A percentile compares a stretch with the other conserved stretches of the same genome.
Evolutionary conservation across 2,888 invertebrate genomes (phyloP).

Genomic region (Melolontha melolontha): DNA sequence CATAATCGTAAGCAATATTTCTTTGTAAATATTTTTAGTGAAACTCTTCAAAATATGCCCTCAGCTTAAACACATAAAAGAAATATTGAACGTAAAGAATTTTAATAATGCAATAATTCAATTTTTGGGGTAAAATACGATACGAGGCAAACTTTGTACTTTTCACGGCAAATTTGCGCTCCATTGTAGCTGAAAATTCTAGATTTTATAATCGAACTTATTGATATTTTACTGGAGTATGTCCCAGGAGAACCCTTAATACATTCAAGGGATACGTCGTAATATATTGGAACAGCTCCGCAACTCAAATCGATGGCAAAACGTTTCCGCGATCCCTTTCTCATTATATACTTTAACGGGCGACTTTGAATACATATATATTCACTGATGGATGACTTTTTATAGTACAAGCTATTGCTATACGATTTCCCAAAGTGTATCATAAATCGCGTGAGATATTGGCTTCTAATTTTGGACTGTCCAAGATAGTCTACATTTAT

Average conservation of each 20-base stretch:
- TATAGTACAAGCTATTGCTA: conserved; percentile 22
- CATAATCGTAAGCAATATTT: too few species aligned
- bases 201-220: conserved; percentile 12
- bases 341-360: conserved; percentile 12
- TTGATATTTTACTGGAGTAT: conserved; percentile 1
- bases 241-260: background rate
- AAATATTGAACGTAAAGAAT: too few species aligned
- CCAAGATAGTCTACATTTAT: conserved; percentile 16
- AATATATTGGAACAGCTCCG: conserved; percentile 17
- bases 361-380: conserved; percentile 17
- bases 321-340: background rate
- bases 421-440: conserved; percentile 30
- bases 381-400: conserved; percentile 35
- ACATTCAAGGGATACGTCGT: background rate
- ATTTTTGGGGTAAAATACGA: too few species aligned
- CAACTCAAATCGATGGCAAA: conserved; percentile 20
- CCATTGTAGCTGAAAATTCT: background rate
- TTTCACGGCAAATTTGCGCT: too few species aligned
- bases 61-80: too few species aligned
- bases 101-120: too few species aligned
- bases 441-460: conserved; percentile 32
- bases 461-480: conserved; percentile 23
- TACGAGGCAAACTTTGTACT: too few species aligned
- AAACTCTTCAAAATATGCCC: too few species aligned
- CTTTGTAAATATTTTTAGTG: too few species aligned